Evolutionary conservation across 2,113 vertebrate genomes (phyloP), one percentile per base, ranked within the genome.

Genomic region (Hippolais icterina): DNA sequence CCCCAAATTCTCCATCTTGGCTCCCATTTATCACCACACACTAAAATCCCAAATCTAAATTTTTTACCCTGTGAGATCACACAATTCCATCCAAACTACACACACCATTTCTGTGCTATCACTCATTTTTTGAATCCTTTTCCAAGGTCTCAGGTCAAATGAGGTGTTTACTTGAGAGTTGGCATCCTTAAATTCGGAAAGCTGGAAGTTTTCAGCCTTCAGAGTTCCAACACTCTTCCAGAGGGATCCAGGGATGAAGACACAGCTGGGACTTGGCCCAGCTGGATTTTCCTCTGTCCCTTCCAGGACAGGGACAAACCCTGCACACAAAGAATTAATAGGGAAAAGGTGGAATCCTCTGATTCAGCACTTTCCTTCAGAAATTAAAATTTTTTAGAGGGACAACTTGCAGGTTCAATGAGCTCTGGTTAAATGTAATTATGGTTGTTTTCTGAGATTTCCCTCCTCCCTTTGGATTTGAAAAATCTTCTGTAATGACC

Each of bases 311-410:
- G 52, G 65, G 59, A n/a, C 64, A 59, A 31, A 74, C 24, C 70
- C 88, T 37, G 88, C 78, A 44, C 49, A 80, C 15, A 12, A 96
- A 74, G 19, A 50, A 82, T 81, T 90, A 82, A 90, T 6, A 8
- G 39, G 19, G 50, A 46, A 87, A 85, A 70, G 28, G 5, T 31
- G 64, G 9, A 52, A 28, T 42, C 68, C 70, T 83, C 93, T 22
- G 56, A 87, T 86, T 92, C 86, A 50, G 78, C 5, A 16, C 95
- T 97, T 96, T 81, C 87, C 71, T 92, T 89, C 71, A 65, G 78
- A 89, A 95, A 97, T 95, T 54, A 1, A 92, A 85, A 91, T 88
- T 66, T 80, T 84, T 69, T 72, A 68, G 63, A 74, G 77, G 94
- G 96, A 97, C 28, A 44, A 79, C 69, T 47, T 64, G 46, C 63